Conservation (phyloP, 2,797 vertebrate genomes). For the Xenops minutus region DNA sequence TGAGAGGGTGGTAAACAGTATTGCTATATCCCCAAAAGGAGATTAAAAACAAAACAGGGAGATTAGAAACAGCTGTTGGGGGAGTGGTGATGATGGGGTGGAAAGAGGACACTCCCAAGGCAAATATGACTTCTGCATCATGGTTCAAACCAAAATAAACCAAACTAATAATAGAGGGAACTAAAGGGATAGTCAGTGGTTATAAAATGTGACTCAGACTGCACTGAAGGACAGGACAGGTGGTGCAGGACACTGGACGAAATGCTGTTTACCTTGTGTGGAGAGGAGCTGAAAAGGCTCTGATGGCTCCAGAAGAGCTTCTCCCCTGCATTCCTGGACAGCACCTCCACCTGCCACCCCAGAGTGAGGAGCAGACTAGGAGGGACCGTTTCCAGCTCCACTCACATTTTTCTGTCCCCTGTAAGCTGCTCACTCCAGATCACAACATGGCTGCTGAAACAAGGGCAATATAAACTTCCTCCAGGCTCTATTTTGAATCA, state of each 20-base stretch:
- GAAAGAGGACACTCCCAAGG: slow-evolving; percentile 45
- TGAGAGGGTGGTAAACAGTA: neutral
- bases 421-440: neutral
- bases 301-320: neutral
- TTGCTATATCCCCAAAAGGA: neutral
- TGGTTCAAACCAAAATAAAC: slow-evolving; percentile 57
- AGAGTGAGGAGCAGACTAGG: accelerated
- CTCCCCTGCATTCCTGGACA: neutral
- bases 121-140: slow-evolving; percentile 37
- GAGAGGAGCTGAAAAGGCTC: neutral
- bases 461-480: neutral
- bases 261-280: neutral
- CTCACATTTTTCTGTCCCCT: neutral
- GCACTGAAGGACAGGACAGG: neutral
- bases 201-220: slow-evolving; percentile 10
- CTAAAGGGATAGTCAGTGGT: neutral
- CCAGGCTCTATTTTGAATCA: neutral
- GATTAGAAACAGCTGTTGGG: slow-evolving; percentile 36
- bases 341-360: neutral
- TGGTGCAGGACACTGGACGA: neutral
- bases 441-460: neutral
- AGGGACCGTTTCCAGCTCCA: neutral
- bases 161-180: slow-evolving; percentile 40
- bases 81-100: neutral
- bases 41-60: slow-evolving; percentile 46